phyloP scores from a whole-genome alignment of 2,888 invertebrate genomes.

The Caenorhabditis sp. region DNA sequence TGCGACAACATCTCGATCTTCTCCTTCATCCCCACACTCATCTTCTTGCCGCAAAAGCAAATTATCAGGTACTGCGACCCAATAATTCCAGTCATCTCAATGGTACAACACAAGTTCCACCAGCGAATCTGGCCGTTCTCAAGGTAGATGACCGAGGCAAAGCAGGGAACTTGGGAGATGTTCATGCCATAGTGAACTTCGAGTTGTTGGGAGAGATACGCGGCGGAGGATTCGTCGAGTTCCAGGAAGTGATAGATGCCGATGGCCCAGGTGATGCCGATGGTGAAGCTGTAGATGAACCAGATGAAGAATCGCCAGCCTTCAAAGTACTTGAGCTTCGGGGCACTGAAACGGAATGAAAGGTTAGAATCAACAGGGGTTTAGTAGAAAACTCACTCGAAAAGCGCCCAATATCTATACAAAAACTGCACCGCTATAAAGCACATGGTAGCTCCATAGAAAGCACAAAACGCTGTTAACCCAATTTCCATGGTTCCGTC shows the following conservation, averaged over 20 bases:
- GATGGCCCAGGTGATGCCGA: constrained; percentile 26
- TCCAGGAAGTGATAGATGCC: constrained; percentile 27
- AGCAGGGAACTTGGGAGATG: constrained; percentile 18
- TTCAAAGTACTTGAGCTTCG: constrained; percentile 29
- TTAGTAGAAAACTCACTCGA: constrained; percentile 23
- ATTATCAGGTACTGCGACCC: constrained; percentile 41
- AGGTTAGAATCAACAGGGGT: no score
- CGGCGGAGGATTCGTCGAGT: constrained; percentile 19
- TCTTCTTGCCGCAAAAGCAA: constrained; percentile 28
- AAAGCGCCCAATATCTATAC: constrained; percentile 43
- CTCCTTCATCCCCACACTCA: constrained; percentile 48
- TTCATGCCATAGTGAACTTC: constrained; percentile 15
- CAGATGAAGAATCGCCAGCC: constrained; percentile 12
- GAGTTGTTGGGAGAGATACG: constrained; percentile 9
- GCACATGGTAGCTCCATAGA: constrained; percentile 35
- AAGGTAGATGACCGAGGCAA: constrained; percentile 32
- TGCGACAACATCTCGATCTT: constrained; percentile 48
- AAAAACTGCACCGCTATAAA: constrained; percentile 40
- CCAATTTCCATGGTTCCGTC: constrained; percentile 29
- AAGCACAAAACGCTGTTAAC: constrained; percentile 20
- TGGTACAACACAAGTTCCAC: constrained; percentile 32
- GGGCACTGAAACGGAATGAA: constrained; percentile 16
- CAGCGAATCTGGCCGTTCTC: constrained; percentile 4
- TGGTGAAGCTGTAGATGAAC: constrained; percentile 22
- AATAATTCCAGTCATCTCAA: constrained; percentile 37